phyloP scores from a whole-genome alignment of 2,797 vertebrate genomes.

The Chaunax sp. region DNA sequence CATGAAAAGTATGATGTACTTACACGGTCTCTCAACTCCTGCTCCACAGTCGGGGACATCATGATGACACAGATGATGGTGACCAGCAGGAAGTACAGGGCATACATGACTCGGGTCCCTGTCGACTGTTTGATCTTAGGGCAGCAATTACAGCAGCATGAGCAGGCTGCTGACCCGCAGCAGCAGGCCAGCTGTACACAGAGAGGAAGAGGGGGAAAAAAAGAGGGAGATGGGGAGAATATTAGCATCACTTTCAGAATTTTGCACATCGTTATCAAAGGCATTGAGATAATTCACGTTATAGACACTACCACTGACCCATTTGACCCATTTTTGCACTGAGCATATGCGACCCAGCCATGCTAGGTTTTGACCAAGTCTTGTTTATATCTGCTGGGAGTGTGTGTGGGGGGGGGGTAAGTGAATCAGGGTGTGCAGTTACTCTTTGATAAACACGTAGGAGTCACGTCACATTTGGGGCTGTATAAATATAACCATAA shows the following conservation, averaged over 20 bases:
- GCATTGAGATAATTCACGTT: too few species aligned
- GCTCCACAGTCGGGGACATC: slow-evolving; percentile 93
- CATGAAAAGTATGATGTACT: slow-evolving; percentile 40
- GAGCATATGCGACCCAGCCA: slow-evolving; percentile 8
- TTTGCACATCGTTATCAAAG: slow-evolving; percentile 16
- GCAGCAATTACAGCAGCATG: slow-evolving; percentile 94
- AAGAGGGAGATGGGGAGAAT: slow-evolving; percentile 11
- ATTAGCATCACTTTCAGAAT: slow-evolving; percentile 4
- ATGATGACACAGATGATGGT: slow-evolving; percentile 91
- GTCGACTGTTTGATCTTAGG: slow-evolving; percentile 98
- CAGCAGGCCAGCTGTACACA: slow-evolving; percentile 93
- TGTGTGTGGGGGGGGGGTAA: too few species aligned
- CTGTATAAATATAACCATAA: neutral
- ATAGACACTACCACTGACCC: too few species aligned
- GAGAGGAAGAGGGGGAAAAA: slow-evolving; percentile 12
- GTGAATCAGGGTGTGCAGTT: too few species aligned
- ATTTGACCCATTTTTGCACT: too few species aligned
- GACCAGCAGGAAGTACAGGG: slow-evolving; percentile 93
- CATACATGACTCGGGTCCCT: slow-evolving; percentile 95
- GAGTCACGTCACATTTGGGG: neutral
- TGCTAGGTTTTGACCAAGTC: too few species aligned
- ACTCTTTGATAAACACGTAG: too few species aligned
- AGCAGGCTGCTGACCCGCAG: slow-evolving; percentile 91
- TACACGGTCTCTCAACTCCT: slow-evolving; percentile 73
- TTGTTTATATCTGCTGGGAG: too few species aligned